Evolutionary conservation across 2,888 invertebrate species (phyloP).

Genomic region (Drosophila dives): DNA sequence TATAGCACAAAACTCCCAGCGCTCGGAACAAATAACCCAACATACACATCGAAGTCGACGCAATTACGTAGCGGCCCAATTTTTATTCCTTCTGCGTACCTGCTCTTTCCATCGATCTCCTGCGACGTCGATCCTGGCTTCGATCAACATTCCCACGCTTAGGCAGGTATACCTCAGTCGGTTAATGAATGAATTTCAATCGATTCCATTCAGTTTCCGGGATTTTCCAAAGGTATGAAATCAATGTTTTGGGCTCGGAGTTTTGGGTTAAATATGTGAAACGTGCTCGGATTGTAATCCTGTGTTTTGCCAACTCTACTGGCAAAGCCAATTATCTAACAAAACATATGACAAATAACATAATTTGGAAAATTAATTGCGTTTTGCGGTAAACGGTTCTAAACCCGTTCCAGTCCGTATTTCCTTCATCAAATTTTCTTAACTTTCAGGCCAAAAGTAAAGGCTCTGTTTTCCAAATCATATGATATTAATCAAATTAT

Average conservation of each 20-base stretch:
- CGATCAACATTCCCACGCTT: conserved; percentile 74
- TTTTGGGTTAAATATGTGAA: neutral
- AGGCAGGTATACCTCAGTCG: conserved; percentile 64
- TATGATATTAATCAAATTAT: conserved; percentile 6
- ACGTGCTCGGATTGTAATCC: neutral
- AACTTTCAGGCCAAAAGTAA: conserved; percentile 48
- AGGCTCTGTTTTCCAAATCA: conserved; percentile 32
- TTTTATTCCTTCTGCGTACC: conserved; percentile 51
- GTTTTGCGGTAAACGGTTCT: conserved; percentile 67
- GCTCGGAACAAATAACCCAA: conserved; percentile 68
- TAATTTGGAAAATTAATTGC: conserved; percentile 71
- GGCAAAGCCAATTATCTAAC: conserved; percentile 73
- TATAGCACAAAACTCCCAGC: conserved; percentile 63
- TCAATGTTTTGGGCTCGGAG: conserved; percentile 43
- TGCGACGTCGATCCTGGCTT: conserved; percentile 14
- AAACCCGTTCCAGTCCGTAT: conserved; percentile 28
- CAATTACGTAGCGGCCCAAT: conserved; percentile 78
- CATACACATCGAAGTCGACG: conserved; percentile 50
- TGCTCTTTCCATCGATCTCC: conserved; percentile 21
- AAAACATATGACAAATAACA: conserved; percentile 72
- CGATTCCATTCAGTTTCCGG: conserved; percentile 59
- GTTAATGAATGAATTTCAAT: conserved; percentile 67
- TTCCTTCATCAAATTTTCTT: conserved; percentile 2
- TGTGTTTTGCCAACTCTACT: conserved; percentile 56
- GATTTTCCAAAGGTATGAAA: conserved; percentile 48